Evolutionary conservation across 2,888 invertebrate genomes (phyloP).

Genomic region (Erebia ligea): DNA sequence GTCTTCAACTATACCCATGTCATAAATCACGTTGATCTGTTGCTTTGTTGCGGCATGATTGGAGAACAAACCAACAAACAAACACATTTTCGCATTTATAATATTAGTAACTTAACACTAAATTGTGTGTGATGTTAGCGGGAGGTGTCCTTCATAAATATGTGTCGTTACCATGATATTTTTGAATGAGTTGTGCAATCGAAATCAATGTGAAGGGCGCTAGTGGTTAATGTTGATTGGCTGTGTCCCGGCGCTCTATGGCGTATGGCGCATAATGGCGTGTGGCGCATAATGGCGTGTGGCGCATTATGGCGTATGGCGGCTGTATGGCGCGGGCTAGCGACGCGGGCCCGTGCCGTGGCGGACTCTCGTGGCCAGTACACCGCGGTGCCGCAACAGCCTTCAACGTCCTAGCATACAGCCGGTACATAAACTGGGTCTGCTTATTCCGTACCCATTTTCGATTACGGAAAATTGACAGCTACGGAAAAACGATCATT

Average conservation of each 20-base stretch:
- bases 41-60: no score
- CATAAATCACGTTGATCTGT: no score
- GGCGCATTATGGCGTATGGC: constrained; percentile 16
- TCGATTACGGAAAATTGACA: no score
- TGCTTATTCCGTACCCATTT: not conserved
- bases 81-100: no score
- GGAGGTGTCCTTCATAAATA: no score
- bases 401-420: constrained; percentile 16
- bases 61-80: no score
- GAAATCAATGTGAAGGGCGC: constrained; percentile 5
- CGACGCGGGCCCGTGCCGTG: constrained; percentile 28
- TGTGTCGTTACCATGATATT: no score
- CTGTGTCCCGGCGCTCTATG: constrained; percentile 25
- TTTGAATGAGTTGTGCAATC: not conserved
- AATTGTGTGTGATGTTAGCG: no score
- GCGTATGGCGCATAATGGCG: constrained; percentile 13
- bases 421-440: constrained; percentile 15
- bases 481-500: no score
- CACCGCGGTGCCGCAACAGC: constrained; percentile 24
- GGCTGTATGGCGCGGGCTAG: constrained; percentile 19
- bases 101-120: no score
- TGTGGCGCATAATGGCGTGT: not conserved
- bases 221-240: constrained; percentile 25
- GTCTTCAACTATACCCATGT: no score
- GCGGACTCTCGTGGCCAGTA: constrained; percentile 29